Percentiles rank a stretch among this genome's conserved stretches.
Conservation (phyloP, 2,797 vertebrate genomes). For the Ciconia nigra region DNA sequence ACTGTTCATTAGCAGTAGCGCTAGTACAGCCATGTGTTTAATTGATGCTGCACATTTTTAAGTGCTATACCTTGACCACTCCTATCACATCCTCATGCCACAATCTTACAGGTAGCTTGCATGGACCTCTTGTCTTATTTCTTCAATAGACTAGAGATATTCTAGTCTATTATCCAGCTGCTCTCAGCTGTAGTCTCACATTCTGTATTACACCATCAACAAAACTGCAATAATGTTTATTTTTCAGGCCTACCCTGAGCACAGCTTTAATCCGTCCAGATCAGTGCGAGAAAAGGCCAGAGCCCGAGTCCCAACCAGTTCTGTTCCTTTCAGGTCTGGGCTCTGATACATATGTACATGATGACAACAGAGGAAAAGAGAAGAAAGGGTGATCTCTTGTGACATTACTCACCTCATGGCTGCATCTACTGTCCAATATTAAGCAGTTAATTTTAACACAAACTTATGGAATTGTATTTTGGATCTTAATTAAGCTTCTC, state of each 20-base stretch:
- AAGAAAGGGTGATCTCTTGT: not conserved
- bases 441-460: not conserved
- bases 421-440: not conserved
- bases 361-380: not conserved
- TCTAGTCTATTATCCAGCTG: not conserved
- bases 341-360: not conserved
- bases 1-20: not conserved
- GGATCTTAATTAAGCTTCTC: not conserved
- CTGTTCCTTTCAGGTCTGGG: not conserved
- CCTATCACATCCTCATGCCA: not conserved
- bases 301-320: not conserved
- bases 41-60: not conserved
- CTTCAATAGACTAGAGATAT: not conserved
- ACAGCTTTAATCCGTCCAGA: not conserved
- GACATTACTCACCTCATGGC: not conserved
- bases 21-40: not conserved
- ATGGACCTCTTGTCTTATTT: not conserved
- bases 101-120: not conserved
- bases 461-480: not conserved
- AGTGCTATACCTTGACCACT: not conserved
- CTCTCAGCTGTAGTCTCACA: not conserved
- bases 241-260: not conserved
- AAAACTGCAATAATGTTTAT: not conserved
- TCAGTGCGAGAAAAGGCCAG: not conserved
- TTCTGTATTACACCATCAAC: fast-evolving